Conservation (phyloP, 2,113 vertebrate species). For the Aramus guarauna region DNA sequence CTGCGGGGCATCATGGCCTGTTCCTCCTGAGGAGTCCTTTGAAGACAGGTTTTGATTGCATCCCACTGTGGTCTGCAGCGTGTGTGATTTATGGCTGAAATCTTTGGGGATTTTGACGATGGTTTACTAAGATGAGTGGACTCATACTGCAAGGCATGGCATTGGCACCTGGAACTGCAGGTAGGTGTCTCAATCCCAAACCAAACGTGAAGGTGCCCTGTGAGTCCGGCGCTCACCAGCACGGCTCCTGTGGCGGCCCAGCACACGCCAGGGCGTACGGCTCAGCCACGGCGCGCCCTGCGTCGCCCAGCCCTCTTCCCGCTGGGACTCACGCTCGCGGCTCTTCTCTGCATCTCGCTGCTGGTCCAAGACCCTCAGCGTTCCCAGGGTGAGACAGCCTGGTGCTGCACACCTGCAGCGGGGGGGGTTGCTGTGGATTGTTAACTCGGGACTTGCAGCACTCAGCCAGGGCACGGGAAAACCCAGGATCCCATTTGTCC, state of each 20-base stretch:
- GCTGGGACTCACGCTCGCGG: not conserved
- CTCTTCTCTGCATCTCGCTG: not conserved
- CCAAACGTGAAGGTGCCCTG: not conserved
- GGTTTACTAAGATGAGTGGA: not conserved
- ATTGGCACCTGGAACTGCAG: not conserved
- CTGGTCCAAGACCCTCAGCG: not conserved
- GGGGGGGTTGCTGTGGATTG: not conserved
- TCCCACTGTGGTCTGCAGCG: not conserved
- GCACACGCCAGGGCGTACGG: rapidly evolving
- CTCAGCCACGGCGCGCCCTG: not conserved
- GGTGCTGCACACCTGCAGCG: not conserved
- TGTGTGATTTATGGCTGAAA: not conserved
- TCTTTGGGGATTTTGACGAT: not conserved
- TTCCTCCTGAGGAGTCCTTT: not conserved
- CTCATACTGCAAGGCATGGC: not conserved
- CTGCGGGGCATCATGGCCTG: not conserved
- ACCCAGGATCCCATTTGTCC: not conserved
- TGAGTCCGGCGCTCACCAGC: not conserved
- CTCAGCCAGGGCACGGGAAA: not conserved
- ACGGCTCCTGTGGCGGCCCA: not conserved
- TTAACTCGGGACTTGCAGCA: not conserved
- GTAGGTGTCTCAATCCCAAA: not conserved
- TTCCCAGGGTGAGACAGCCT: not conserved
- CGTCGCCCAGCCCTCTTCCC: not conserved
- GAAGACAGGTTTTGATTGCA: not conserved